These are phyloP conservation scores for Hyphantria cunea DNA, from an alignment of 1,140 invertebrate genomes.

Conservation along the genomic window DNA sequence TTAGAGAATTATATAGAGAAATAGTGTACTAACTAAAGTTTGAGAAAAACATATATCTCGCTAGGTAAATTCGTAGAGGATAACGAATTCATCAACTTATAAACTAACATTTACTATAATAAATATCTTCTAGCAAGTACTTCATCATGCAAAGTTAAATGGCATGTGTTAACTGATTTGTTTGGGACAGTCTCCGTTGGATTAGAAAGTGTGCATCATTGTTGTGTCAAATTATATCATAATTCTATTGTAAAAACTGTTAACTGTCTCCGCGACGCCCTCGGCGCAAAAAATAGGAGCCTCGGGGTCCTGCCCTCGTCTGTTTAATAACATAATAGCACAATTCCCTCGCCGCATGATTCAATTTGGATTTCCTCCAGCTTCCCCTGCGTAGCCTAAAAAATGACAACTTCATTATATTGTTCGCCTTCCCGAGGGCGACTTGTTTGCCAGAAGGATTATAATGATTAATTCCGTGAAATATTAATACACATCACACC, in stretches of 20 bases:
- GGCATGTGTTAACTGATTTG: neutral
- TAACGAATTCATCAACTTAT: too few species aligned
- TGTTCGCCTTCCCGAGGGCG: slow-evolving; percentile 72
- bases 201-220: slow-evolving; percentile 21
- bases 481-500: slow-evolving; percentile 77
- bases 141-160: too few species aligned
- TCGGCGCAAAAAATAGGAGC: slow-evolving; percentile 67
- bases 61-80: too few species aligned
- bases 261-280: slow-evolving; percentile 76
- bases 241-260: slow-evolving; percentile 81
- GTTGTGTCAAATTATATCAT: slow-evolving; percentile 80
- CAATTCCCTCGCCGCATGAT: slow-evolving; percentile 83
- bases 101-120: too few species aligned
- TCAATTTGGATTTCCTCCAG: slow-evolving; percentile 83
- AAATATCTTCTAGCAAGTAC: too few species aligned
- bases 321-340: slow-evolving; percentile 84
- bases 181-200: neutral
- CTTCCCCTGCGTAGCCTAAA: slow-evolving; percentile 75
- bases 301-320: slow-evolving; percentile 79
- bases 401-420: slow-evolving; percentile 82
- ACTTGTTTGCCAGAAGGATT: slow-evolving; percentile 80
- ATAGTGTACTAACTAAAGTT: too few species aligned
- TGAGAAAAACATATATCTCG: too few species aligned
- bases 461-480: slow-evolving; percentile 82
- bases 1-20: too few species aligned